These are phyloP conservation scores for Peromyscus attwateri DNA, from an alignment of 2,797 vertebrate species.

Conservation along the genomic window DNA sequence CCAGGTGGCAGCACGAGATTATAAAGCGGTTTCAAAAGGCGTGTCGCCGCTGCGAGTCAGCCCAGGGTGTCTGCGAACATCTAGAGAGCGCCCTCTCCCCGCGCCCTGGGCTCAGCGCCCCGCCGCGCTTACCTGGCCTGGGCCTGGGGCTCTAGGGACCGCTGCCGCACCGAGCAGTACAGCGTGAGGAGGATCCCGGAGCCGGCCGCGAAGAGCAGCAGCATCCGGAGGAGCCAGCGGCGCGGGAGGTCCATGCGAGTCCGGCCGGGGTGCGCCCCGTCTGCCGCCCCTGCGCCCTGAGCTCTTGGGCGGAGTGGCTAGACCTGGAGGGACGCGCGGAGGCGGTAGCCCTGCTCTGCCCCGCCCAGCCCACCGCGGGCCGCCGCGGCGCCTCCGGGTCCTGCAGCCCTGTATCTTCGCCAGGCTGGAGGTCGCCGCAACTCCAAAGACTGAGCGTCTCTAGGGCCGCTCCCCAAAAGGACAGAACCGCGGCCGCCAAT, in stretches of 20 bases:
- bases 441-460: neutral
- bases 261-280: neutral
- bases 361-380: neutral
- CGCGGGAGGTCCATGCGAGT: neutral
- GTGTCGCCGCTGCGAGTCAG: neutral
- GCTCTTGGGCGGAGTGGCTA: neutral
- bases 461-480: neutral
- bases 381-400: neutral
- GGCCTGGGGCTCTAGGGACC: neutral
- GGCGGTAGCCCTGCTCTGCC: neutral
- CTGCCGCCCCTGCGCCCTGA: neutral
- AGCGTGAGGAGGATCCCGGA: slow-evolving; percentile 81
- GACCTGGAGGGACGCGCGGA: neutral
- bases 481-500: neutral
- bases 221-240: neutral
- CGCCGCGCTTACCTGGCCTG: neutral
- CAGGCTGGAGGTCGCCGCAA: neutral
- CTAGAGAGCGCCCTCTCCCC: neutral
- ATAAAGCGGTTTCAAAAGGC: neutral
- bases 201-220: slow-evolving; percentile 80
- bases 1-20: neutral
- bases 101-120: neutral
- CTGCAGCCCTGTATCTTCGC: neutral
- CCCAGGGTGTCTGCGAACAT: neutral
- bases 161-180: slow-evolving; percentile 67